Base-by-base conservation (phyloP, 2,888 invertebrate species). In the Dryadula phaetusa region DNA sequence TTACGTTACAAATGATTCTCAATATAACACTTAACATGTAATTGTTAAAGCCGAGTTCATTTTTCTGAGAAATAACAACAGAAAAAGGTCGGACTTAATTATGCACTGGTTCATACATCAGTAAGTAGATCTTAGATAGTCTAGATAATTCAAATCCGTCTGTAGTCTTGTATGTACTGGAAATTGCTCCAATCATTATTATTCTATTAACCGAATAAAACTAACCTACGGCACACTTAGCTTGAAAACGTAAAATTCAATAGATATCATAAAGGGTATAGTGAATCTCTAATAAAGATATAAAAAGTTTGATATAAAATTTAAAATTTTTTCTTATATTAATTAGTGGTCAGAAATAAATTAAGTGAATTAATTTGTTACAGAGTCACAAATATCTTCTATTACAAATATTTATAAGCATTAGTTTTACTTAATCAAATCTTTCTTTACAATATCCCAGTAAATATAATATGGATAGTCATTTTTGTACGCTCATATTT, bases 1-100 rank as follows among this genome's bases (percentile, higher is more conserved):
- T 4, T 5, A 16, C 47, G 14, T 47, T 22, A 47, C 0, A 47
- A 22, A 14, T 14, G 22, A 25, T 7, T 3, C 22, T 1, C n/a
- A 8, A 16, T 12, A 37, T 32, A 32, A 32, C 25, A 7, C 7
- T 14, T 0, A 12, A 20, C 18, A 37, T 6, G n/a, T 3, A 22
- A 37, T n/a, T 22, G 4, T 22, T 54, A 44, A 16, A 16, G 5
- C 28, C 4, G 28, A 22, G 12, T 32, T 65, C 22, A 34, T 0
- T 44, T 61, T 65, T 61, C 61, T 61, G 20, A 61, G 65, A 65
- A 61, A 42, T n/a, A 37, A 64, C 22, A 7, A 28, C 49, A 61
- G 10, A 52, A 52, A 47, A 32, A 54, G 47, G 16, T 61, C 34
- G 32, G 10, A 28, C 6, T n/a, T 65, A 65, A 54, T 68, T 32